These are phyloP conservation scores for Syrrhaptes paradoxus DNA, from an alignment of 2,113 vertebrate genomes.

Conservation along the genomic window DNA sequence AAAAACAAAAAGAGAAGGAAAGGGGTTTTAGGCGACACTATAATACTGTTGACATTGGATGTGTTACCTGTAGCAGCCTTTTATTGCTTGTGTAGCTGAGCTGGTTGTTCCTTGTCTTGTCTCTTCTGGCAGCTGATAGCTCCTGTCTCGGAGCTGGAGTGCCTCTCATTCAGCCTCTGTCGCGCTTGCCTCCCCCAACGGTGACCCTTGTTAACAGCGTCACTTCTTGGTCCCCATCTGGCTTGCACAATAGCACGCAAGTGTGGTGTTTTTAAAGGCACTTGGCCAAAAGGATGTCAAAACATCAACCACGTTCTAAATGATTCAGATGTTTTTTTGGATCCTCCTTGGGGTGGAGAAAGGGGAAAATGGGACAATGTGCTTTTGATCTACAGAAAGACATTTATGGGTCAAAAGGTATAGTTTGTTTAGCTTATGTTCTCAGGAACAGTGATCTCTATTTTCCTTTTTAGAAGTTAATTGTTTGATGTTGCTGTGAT, in stretches of 20 bases:
- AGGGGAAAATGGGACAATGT: background rate
- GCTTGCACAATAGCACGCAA: background rate
- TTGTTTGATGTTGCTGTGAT: background rate
- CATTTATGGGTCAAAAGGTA: background rate
- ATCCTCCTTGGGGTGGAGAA: background rate
- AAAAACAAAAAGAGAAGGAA: fast-evolving
- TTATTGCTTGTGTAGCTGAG: background rate
- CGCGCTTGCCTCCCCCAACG: background rate
- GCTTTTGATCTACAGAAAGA: background rate
- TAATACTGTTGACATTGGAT: background rate
- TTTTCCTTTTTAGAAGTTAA: background rate
- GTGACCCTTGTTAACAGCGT: background rate
- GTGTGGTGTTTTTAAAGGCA: background rate
- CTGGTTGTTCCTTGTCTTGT: background rate
- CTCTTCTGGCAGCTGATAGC: background rate
- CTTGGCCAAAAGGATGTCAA: background rate
- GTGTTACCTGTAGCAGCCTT: background rate
- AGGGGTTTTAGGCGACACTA: fast-evolving
- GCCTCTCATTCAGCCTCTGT: background rate
- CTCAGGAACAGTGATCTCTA: background rate
- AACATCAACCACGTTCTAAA: background rate
- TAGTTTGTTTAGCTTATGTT: background rate
- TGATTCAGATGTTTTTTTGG: background rate
- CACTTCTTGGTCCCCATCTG: background rate
- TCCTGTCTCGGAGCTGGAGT: background rate